These are phyloP conservation scores for Glyphotaelius pellucidus DNA, from an alignment of 2,888 invertebrate species.

Conservation along the genomic window DNA sequence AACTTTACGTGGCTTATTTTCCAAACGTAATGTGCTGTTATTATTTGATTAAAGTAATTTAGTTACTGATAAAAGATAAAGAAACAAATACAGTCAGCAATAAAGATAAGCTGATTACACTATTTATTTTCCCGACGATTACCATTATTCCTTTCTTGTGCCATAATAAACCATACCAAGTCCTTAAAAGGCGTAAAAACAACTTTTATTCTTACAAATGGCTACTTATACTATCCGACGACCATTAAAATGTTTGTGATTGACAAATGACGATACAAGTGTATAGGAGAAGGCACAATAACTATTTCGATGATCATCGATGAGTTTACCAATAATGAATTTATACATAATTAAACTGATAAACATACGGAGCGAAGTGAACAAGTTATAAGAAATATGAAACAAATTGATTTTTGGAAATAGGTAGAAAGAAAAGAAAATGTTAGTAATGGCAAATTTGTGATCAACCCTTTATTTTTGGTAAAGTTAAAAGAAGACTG, in stretches of 20 bases:
- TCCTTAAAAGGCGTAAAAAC: not conserved
- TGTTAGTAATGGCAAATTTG: not conserved
- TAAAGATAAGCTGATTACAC: not conserved
- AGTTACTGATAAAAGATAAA: not conserved
- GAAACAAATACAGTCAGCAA: not conserved
- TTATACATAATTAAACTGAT: not conserved
- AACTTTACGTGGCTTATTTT: not conserved
- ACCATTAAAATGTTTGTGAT: slow-evolving; percentile 4
- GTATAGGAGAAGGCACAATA: not conserved
- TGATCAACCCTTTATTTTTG: not conserved
- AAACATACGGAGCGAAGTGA: not conserved
- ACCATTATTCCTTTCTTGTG: not conserved
- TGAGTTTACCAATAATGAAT: not conserved
- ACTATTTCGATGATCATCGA: not conserved
- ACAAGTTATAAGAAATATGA: not conserved
- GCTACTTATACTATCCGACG: not conserved
- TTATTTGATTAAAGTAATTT: not conserved
- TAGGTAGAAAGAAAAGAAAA: not conserved
- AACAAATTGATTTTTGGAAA: not conserved
- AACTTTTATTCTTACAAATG: not conserved
- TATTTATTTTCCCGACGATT: not conserved
- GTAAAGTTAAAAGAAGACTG: not conserved
- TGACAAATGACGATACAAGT: not conserved
- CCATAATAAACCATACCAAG: not conserved
- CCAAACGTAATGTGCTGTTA: not conserved